phyloP scores from a whole-genome alignment of 2,888 invertebrate genomes.

The Diarsia brunnea region DNA sequence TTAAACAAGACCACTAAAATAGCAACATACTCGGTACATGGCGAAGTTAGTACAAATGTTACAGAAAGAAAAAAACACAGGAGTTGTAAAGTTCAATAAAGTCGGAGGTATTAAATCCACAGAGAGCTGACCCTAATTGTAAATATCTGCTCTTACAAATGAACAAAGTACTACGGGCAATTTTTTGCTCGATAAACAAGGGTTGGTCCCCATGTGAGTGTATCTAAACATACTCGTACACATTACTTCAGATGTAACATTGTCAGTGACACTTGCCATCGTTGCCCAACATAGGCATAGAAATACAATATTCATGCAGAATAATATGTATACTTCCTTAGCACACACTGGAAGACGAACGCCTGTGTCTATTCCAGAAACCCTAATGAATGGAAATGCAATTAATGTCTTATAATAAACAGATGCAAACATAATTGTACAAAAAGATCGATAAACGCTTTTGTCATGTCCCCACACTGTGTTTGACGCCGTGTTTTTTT shows the following conservation, averaged over 20 bases:
- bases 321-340: neutral
- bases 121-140: constrained; percentile 79
- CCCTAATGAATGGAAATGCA: neutral
- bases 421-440: neutral
- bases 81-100: constrained; percentile 73
- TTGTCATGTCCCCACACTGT: constrained; percentile 22
- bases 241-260: constrained; percentile 10
- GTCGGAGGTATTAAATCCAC: constrained; percentile 72
- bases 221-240: constrained; percentile 48
- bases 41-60: constrained; percentile 11
- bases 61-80: constrained; percentile 48
- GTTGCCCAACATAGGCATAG: neutral
- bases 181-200: constrained; percentile 73
- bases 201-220: constrained; percentile 67
- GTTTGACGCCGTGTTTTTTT: constrained; percentile 66
- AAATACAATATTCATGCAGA: neutral
- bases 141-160: constrained; percentile 81
- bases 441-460: constrained; percentile 39
- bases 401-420: neutral
- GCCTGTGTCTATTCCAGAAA: neutral
- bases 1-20: constrained; percentile 42
- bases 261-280: neutral
- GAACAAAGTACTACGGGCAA: constrained; percentile 76
- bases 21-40: constrained; percentile 25
- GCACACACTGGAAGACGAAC: neutral